A percentile compares a stretch with the other conserved stretches of the same genome.
Conservation (phyloP, 2,797 vertebrate species). For the Limnodromus scolopaceus region DNA sequence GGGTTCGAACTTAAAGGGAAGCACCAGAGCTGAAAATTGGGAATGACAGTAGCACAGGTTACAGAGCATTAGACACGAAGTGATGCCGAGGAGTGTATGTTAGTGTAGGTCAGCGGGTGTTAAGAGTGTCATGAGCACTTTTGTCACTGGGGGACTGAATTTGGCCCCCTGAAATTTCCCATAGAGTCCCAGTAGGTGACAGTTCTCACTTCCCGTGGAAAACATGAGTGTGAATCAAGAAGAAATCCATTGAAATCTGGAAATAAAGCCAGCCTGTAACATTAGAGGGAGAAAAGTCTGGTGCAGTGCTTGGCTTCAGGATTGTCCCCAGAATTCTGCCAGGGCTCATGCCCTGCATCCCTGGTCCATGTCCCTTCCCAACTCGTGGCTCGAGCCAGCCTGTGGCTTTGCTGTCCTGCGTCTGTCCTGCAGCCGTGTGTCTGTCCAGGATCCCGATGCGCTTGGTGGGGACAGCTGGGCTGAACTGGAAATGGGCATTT, state of each 20-base stretch:
- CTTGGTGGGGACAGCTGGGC: background rate
- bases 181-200: background rate
- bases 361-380: background rate
- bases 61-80: background rate
- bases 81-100: background rate
- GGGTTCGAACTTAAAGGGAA: background rate
- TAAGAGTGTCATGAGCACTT: background rate
- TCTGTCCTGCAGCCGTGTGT: background rate
- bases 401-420: background rate
- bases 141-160: background rate
- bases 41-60: background rate
- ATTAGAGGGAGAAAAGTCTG: rapidly evolving
- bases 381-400: background rate
- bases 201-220: background rate
- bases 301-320: background rate
- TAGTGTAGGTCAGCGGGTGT: background rate
- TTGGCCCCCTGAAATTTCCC: background rate
- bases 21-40: background rate
- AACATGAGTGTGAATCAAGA: background rate
- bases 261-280: background rate
- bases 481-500: background rate
- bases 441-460: rapidly evolving
- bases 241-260: rapidly evolving
- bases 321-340: background rate
- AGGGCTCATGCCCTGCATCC: background rate